A percentile compares a stretch with the other conserved stretches of the same genome.
phyloP scores from a whole-genome alignment of 2,113 vertebrate species.

The Progne subis region DNA sequence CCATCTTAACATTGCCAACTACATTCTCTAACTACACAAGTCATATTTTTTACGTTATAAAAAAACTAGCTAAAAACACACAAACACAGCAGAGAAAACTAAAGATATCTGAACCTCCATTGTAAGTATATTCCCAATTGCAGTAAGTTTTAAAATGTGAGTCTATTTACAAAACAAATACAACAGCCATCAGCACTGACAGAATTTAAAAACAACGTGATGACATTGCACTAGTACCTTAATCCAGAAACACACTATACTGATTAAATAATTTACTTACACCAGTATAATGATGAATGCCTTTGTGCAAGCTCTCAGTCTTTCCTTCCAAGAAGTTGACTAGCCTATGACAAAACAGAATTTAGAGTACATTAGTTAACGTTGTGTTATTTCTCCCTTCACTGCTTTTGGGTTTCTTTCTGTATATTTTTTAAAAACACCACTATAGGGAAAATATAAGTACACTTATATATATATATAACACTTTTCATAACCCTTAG shows the following conservation, averaged over 20 bases:
- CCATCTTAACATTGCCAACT: not conserved
- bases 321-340: conserved; percentile 89
- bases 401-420: not conserved
- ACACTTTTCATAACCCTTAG: not conserved
- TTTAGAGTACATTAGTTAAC: not conserved
- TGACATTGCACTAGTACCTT: not conserved
- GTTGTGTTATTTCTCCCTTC: not conserved
- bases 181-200: rapidly evolving
- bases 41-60: not conserved
- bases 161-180: not conserved
- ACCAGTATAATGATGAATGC: conserved; percentile 91
- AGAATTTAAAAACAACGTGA: not conserved
- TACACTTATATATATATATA: not conserved
- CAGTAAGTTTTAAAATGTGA: not conserved
- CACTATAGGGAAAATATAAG: not conserved
- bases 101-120: not conserved
- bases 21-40: not conserved
- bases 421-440: not conserved
- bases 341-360: conserved; percentile 67
- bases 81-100: not conserved
- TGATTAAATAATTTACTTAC: conserved; percentile 72
- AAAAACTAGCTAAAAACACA: not conserved
- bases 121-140: not conserved
- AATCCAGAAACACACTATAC: conserved; percentile 24
- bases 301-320: conserved; percentile 86